Evolutionary conservation across 2,888 invertebrate species (phyloP).

Genomic region (Orthonychiurus folsomi): DNA sequence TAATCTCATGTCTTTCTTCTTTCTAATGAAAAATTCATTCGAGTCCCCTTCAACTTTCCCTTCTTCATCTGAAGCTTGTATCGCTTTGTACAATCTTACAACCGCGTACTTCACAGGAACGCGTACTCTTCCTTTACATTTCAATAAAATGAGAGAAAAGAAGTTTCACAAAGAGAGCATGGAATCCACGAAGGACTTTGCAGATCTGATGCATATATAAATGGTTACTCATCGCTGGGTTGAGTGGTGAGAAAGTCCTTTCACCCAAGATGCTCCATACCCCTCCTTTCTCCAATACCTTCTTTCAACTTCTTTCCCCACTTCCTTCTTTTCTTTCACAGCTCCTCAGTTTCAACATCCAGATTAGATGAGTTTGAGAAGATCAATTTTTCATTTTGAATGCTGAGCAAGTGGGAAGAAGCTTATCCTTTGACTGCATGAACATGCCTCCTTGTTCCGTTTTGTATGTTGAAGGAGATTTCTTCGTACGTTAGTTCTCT

Average conservation of each 20-base stretch:
- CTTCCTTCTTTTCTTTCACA: not conserved
- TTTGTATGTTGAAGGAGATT: no score
- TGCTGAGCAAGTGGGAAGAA: not conserved
- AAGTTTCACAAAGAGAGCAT: not conserved
- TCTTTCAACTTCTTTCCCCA: not conserved
- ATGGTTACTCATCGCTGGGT: not conserved
- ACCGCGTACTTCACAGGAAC: not conserved
- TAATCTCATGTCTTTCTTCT: slow-evolving; percentile 10
- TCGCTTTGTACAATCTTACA: not conserved
- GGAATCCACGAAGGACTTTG: no score
- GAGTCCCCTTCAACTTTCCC: not conserved
- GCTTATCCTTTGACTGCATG: not conserved
- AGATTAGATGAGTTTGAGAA: not conserved
- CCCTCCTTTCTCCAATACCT: not conserved
- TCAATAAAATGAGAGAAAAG: not conserved
- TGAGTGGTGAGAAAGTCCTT: not conserved
- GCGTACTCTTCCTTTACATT: not conserved
- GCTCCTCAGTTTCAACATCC: not conserved
- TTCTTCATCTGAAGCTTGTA: not conserved
- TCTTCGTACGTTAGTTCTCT: not conserved
- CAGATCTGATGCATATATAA: not conserved
- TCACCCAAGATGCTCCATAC: not conserved
- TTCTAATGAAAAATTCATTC: slow-evolving; percentile 9
- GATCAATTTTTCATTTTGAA: slow-evolving; percentile 1
- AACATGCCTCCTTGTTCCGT: not conserved